Evolutionary conservation across 2,888 invertebrate species (phyloP).

Genomic region (Timema podura): DNA sequence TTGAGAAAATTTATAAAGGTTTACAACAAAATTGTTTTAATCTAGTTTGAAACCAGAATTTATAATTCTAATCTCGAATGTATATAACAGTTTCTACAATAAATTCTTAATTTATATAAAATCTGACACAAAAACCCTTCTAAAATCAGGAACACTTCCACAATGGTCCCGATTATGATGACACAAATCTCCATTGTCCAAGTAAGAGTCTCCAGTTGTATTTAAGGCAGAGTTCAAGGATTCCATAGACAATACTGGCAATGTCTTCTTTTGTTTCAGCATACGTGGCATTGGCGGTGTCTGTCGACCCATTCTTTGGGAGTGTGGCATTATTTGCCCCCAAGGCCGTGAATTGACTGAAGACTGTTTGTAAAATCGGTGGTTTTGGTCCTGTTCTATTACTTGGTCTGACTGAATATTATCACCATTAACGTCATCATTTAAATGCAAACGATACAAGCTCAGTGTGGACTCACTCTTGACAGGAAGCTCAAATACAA

Average conservation of each 20-base stretch:
- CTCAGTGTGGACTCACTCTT: constrained; percentile 20
- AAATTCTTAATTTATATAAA: constrained; percentile 40
- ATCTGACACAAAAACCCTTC: constrained; percentile 53
- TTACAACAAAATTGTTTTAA: no score
- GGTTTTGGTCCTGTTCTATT: constrained; percentile 11
- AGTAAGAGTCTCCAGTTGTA: constrained; percentile 42
- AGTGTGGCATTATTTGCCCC: background rate
- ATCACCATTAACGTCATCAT: background rate
- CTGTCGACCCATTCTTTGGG: background rate
- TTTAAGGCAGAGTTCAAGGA: constrained; percentile 43
- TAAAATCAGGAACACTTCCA: constrained; percentile 53
- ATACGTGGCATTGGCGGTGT: background rate
- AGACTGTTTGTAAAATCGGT: constrained; percentile 30
- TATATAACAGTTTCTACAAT: background rate
- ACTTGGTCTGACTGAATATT: no score
- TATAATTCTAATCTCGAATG: background rate
- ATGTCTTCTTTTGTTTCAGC: background rate
- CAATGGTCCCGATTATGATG: constrained; percentile 42
- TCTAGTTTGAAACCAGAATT: background rate
- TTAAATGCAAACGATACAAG: constrained; percentile 14
- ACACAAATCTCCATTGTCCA: constrained; percentile 45
- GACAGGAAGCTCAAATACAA: constrained; percentile 22
- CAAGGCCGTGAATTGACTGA: constrained; percentile 25
- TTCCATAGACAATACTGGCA: constrained; percentile 42
- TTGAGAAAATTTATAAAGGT: no score